Conservation (phyloP, 2,797 vertebrate genomes). For the Sphenodon punctatus region DNA sequence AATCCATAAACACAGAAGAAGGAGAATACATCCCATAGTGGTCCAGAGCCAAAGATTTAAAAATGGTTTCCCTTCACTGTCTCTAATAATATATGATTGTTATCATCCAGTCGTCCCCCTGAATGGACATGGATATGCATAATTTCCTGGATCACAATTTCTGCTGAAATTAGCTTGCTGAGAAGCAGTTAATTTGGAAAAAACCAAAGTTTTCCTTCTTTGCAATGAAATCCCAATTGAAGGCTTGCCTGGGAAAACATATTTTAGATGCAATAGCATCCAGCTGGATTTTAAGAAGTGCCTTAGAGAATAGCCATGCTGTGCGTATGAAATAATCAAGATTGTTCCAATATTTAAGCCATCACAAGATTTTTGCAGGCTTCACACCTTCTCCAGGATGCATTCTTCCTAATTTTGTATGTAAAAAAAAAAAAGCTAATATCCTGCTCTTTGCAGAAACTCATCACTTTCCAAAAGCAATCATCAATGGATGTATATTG, state of each 20-base stretch:
- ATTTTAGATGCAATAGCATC: conserved; percentile 1
- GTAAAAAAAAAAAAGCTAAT: background rate
- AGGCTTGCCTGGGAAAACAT: background rate
- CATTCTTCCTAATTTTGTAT: background rate
- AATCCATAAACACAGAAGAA: background rate
- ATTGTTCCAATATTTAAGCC: background rate
- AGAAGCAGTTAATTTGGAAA: background rate
- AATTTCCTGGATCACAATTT: background rate
- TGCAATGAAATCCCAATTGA: too few relatives aligned
- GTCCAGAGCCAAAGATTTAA: background rate
- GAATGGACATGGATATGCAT: background rate
- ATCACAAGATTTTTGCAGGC: background rate
- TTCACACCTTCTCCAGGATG: conserved; percentile 2
- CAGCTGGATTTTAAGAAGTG: background rate
- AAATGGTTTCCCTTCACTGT: background rate
- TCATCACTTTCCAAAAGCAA: conserved; percentile 7
- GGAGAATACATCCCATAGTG: background rate
- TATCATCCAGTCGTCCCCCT: background rate
- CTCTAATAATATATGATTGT: background rate
- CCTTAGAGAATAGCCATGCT: conserved; percentile 1
- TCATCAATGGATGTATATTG: background rate
- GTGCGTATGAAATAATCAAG: background rate
- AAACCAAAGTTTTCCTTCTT: too few relatives aligned
- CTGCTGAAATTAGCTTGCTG: background rate
- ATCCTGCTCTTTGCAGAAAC: background rate